Evolutionary conservation across 2,113 vertebrate species (phyloP).

Genomic region (Otus sunia): DNA sequence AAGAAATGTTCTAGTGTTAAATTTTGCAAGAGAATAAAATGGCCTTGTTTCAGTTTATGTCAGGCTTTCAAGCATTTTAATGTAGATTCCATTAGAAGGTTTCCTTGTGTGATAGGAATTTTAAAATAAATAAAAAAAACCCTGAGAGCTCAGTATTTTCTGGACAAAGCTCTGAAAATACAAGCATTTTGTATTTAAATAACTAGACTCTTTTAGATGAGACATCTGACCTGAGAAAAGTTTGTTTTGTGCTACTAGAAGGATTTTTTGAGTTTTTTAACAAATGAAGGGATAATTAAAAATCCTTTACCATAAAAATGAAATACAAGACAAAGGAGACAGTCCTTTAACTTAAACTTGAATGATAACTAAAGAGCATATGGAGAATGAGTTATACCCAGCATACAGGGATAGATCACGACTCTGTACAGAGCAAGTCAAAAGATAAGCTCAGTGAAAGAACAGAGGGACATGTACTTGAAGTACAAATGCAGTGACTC

Average conservation of each 20-base stretch:
- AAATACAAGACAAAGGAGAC: neutral
- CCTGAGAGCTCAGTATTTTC: neutral
- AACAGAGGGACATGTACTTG: neutral
- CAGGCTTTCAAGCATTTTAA: slow-evolving; percentile 12
- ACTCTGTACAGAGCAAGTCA: slow-evolving; percentile 22
- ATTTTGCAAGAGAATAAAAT: slow-evolving; percentile 27
- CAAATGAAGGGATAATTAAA: neutral
- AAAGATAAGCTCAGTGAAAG: neutral
- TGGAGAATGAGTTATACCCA: neutral
- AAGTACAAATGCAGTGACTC: neutral
- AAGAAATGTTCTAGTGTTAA: neutral
- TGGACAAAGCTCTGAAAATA: neutral
- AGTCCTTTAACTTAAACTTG: neutral
- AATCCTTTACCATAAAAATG: neutral
- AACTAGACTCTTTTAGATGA: neutral
- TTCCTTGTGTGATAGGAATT: neutral
- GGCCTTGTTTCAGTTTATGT: neutral
- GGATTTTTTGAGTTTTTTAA: neutral
- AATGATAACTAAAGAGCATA: neutral
- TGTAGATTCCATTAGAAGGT: neutral
- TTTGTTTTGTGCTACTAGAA: neutral
- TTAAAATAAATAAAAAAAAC: neutral
- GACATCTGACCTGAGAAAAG: neutral
- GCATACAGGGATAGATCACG: neutral
- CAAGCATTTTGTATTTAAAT: neutral